Evolutionary conservation across 2,888 invertebrate genomes (phyloP), one percentile per base, ranked within the genome.

Genomic region (Idaea dimidiata): DNA sequence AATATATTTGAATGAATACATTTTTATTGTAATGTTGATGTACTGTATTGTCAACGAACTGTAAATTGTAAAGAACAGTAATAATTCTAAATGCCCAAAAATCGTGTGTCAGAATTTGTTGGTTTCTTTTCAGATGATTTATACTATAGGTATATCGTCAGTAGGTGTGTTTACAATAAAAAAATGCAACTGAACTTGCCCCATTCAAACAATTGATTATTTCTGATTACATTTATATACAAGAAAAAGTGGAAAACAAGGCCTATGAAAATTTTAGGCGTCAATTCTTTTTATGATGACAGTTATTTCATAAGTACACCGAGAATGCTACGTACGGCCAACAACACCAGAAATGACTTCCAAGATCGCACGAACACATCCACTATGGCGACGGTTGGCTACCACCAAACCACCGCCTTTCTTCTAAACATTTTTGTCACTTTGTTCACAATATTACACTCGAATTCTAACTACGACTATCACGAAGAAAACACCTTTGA

Each of bases 301-400:
- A 89, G 84, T 79, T 86, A 78, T 72, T 74, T 79, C 81, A 80
- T 84, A 24, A 24, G 24, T 24, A 84, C 79, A 85, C 83, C 82
- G 83, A 82, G 83, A 84, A 79, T 78, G 84, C 82, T 85, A 86
- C 82, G 80, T 86, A 86, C 82, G 74, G 76, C 81, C 80, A 80
- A 74, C 73, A 87, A 84, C 72, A 74, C 72, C 71, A 80, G 81
- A 80, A 82, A 83, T 83, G 85, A 87, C 82, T 89, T 81, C 82
- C 80, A 80, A 83, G 84, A 86, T 83, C 75, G 80, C 80, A 83
- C 79, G 80, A 84, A 82, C 80, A 82, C 80, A 78, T 84, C 82
- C 85, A 86, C 86, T 87, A 88, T 90, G 90, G 89, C 88, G 88
- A 89, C 86, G 24, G 5, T 24, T 90, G 90, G 89, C 88, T 88